A percentile compares a stretch with the other conserved stretches of the same genome.
These are phyloP conservation scores for Ochropacha duplaris DNA, from an alignment of 2,888 invertebrate genomes.

Conservation along the genomic window DNA sequence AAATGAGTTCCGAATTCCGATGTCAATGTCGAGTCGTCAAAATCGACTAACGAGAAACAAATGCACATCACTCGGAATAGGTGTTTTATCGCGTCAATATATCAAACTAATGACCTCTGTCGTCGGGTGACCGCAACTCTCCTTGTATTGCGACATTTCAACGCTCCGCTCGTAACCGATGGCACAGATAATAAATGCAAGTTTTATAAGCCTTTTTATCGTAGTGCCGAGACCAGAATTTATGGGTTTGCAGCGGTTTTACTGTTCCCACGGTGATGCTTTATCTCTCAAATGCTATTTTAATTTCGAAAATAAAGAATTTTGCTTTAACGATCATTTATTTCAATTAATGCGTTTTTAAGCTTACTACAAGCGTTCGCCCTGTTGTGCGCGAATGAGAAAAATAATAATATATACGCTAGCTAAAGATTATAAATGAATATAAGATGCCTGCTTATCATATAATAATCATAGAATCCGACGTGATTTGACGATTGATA, in stretches of 20 bases:
- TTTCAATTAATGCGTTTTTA: conserved; percentile 45
- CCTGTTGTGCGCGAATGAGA: neutral
- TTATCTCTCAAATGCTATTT: conserved; percentile 51
- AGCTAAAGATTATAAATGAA: conserved; percentile 20
- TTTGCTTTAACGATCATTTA: conserved; percentile 48
- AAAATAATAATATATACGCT: neutral
- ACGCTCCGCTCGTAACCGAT: conserved; percentile 41
- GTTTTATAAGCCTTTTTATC: conserved; percentile 67
- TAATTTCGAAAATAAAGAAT: conserved; percentile 55
- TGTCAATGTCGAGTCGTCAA: neutral
- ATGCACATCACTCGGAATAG: conserved; percentile 32
- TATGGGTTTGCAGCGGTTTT: conserved; percentile 54
- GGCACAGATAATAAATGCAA: conserved; percentile 64
- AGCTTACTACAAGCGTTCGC: neutral
- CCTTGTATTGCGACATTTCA: conserved; percentile 46
- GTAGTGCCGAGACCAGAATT: conserved; percentile 49
- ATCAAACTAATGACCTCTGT: conserved; percentile 61
- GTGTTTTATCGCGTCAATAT: conserved; percentile 48
- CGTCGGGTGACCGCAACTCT: conserved; percentile 40
- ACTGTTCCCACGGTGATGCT: conserved; percentile 63
- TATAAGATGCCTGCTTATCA: conserved; percentile 25
- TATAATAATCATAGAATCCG: conserved; percentile 39
- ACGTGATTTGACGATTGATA: conserved; percentile 42
- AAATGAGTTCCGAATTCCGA: conserved; percentile 3
- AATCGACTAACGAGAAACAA: conserved; percentile 19